These are phyloP conservation scores for Myotis pilosus DNA, from an alignment of 2,797 vertebrate species.

Conservation along the genomic window DNA sequence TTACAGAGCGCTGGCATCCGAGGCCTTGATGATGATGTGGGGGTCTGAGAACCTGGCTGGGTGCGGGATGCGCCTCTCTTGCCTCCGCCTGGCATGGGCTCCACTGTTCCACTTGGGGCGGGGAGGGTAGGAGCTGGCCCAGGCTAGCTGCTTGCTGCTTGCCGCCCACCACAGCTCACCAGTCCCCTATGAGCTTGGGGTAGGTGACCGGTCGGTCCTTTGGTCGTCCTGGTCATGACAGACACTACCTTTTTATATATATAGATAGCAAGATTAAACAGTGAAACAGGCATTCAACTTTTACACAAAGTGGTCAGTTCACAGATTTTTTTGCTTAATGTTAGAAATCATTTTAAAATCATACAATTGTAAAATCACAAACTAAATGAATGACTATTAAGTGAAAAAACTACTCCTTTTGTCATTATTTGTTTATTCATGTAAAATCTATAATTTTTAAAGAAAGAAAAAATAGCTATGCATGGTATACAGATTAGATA, in stretches of 20 bases:
- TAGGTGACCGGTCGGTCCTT: too few species aligned
- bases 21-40: too few species aligned
- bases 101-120: too few species aligned
- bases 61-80: too few species aligned
- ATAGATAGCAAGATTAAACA: neutral
- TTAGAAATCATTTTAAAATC: neutral
- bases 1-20: too few species aligned
- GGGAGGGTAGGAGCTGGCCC: too few species aligned
- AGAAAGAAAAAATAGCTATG: neutral
- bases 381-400: neutral
- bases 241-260: too few species aligned
- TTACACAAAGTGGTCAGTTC: neutral
- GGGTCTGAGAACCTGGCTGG: too few species aligned
- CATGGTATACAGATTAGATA: neutral
- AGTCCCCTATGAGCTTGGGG: too few species aligned
- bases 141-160: rapidly evolving
- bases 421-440: neutral
- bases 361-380: neutral
- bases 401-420: neutral
- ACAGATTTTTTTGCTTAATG: neutral
- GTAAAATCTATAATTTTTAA: neutral
- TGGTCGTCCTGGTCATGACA: too few species aligned
- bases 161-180: too few species aligned
- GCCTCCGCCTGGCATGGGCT: too few species aligned
- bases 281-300: neutral